A percentile compares a stretch with the other conserved stretches of the same genome.
phyloP scores from a whole-genome alignment of 2,888 invertebrate species.

The Volucella inanis region DNA sequence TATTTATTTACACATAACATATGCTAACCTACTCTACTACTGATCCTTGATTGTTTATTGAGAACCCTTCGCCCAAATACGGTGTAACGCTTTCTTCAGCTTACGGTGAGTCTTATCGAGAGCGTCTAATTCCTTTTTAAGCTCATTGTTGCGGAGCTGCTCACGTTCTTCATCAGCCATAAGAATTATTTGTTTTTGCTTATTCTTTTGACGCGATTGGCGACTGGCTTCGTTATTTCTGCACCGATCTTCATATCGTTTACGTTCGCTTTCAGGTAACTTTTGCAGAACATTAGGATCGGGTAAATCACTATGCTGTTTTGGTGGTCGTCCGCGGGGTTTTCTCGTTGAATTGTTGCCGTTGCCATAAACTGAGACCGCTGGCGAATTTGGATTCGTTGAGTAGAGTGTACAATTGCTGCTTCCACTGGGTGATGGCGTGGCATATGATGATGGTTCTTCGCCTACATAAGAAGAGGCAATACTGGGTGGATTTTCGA shows the following conservation, averaged over 20 bases:
- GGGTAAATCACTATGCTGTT: constrained; percentile 80
- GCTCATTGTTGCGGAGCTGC: constrained; percentile 34
- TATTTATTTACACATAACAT: not conserved
- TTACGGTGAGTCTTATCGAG: constrained; percentile 33
- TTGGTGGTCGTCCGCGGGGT: constrained; percentile 80
- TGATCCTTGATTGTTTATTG: not conserved
- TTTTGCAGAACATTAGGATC: constrained; percentile 76
- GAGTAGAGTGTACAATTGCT: constrained; percentile 58
- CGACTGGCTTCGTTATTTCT: constrained; percentile 82
- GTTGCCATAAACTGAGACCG: constrained; percentile 36
- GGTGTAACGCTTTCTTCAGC: constrained; percentile 25
- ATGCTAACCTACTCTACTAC: constrained; percentile 1
- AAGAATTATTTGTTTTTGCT: constrained; percentile 78
- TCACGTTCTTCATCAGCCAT: constrained; percentile 75
- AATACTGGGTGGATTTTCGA: constrained; percentile 61
- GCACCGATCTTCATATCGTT: constrained; percentile 79
- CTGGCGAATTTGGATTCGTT: constrained; percentile 62
- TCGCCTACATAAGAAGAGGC: constrained; percentile 56
- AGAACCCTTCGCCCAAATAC: constrained; percentile 2
- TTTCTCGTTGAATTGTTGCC: constrained; percentile 35
- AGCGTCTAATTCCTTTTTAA: constrained; percentile 10
- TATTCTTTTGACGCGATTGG: constrained; percentile 80
- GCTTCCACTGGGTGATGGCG: constrained; percentile 64
- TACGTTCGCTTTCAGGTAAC: constrained; percentile 78
- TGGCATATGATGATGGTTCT: constrained; percentile 43